Evolutionary conservation across 2,797 vertebrate genomes (phyloP).

Genomic region (Aselliscus stoliczkanus): DNA sequence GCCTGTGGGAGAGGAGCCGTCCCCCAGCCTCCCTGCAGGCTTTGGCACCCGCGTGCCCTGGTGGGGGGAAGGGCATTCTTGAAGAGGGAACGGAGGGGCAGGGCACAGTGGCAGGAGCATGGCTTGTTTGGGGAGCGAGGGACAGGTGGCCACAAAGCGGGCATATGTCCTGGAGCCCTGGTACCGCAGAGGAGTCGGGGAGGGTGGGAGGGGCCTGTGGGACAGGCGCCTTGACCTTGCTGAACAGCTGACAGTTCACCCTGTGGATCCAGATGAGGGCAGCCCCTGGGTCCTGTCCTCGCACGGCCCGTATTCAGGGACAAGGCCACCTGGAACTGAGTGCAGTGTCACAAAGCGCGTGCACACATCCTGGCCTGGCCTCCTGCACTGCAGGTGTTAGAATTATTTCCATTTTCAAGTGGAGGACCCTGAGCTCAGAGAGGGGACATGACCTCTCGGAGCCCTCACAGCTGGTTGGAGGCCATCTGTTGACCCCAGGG

Average conservation of each 20-base stretch:
- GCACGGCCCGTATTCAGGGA: background rate
- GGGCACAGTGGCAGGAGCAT: accelerated
- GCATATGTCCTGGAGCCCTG: background rate
- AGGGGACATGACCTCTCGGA: background rate
- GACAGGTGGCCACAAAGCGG: background rate
- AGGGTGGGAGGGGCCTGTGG: background rate
- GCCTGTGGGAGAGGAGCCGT: background rate
- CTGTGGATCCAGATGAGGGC: background rate
- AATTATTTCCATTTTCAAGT: background rate
- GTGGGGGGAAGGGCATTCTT: background rate
- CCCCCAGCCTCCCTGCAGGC: background rate
- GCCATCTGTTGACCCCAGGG: background rate
- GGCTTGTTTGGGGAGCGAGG: background rate
- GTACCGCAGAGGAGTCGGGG: background rate
- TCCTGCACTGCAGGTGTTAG: accelerated
- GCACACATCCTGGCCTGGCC: accelerated
- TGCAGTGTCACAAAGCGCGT: background rate
- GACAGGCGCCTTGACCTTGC: background rate
- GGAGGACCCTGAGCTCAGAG: background rate
- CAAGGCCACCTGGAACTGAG: accelerated
- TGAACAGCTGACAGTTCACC: background rate
- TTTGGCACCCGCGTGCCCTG: background rate
- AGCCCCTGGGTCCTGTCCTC: background rate
- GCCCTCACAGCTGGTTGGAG: background rate
- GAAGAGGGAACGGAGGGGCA: background rate